These are phyloP conservation scores for Eupithecia centaureata DNA, from an alignment of 2,888 invertebrate genomes.

Conservation along the genomic window DNA sequence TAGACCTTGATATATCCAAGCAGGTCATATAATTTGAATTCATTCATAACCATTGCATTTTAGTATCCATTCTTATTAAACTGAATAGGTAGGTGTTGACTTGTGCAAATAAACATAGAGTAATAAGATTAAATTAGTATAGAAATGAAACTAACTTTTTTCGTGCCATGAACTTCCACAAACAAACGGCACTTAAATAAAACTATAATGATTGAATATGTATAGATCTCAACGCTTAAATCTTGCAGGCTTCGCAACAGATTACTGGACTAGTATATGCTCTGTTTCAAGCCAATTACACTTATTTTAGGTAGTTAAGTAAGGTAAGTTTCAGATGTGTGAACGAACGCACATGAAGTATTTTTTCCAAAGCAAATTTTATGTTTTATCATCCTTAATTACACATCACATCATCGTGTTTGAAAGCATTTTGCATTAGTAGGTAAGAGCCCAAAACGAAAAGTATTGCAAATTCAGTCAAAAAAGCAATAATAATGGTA, in stretches of 20 bases:
- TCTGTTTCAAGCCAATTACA: not conserved
- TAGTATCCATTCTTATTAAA: constrained; percentile 21
- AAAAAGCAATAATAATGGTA: too few species aligned
- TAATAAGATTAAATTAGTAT: not conserved
- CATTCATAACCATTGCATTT: constrained; percentile 22
- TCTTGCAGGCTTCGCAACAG: too few species aligned
- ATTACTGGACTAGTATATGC: too few species aligned
- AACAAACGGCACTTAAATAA: too few species aligned
- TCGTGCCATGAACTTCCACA: too few species aligned
- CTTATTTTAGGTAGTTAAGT: not conserved
- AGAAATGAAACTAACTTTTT: constrained; percentile 7
- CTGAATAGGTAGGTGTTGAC: constrained; percentile 19
- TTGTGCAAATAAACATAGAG: constrained; percentile 4
- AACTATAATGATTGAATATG: too few species aligned
- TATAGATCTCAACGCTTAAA: too few species aligned
- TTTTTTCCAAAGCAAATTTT: not conserved
- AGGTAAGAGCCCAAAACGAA: too few species aligned
- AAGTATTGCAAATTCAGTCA: too few species aligned
- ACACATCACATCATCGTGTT: too few species aligned
- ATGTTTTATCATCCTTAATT: not conserved
- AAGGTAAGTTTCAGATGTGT: too few species aligned
- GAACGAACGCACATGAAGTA: not conserved
- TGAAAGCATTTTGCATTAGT: too few species aligned
- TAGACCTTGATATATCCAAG: constrained; percentile 11
- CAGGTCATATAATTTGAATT: constrained; percentile 22